Base-by-base conservation (phyloP, 2,797 vertebrate species). In the Cephalopachus bancanus region DNA sequence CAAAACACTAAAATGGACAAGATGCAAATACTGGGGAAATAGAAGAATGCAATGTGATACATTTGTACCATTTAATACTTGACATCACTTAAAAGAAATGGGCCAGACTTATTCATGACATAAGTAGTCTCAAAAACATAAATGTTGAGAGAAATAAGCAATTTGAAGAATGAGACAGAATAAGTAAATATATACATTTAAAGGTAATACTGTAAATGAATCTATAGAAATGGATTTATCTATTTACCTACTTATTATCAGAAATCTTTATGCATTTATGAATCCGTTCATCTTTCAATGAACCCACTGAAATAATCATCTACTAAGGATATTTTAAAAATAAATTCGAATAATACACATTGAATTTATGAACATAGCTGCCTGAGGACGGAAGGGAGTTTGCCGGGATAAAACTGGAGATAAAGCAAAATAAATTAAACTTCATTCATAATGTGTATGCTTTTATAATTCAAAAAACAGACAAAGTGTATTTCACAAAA, bases 41-140 rank as follows among this genome's bases (percentile, higher is more conserved):
- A 3, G 9, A 84, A 93, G 93, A 64, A 37, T 91, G 51, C 60
- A 88, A 88, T 91, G 33, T 89, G 9, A 64, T 94, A 49, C 5
- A 20, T 84, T 90, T 37, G 6, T 22, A 79, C 17, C 83, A 30
- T 80, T 90, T 49, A 64, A 17, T 49, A 22, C 5, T 53, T 81
- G 15, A 24, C 7, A 55, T 30, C 9, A 37, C 71, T n/a, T 62
- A 37, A 83, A 89, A 75, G 3, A 3, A 65, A 76, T 75, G 44
- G 87, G 60, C 33, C 76, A 51, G 3, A 83, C 14, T 74, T 89
- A 4, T 69, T 75, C 30, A 60, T 9, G 53, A 24, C 4, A 49
- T 8, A 81, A 6, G 20, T 30, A 5, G 4, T 71, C 53, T 71
- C 9, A 19, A 79, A 91, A 93, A 51, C 14, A 22, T 76, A 87